Percentiles rank a stretch among this genome's conserved stretches.
Conservation (phyloP, 2,797 vertebrate species). For the Fistularia commersonii region DNA sequence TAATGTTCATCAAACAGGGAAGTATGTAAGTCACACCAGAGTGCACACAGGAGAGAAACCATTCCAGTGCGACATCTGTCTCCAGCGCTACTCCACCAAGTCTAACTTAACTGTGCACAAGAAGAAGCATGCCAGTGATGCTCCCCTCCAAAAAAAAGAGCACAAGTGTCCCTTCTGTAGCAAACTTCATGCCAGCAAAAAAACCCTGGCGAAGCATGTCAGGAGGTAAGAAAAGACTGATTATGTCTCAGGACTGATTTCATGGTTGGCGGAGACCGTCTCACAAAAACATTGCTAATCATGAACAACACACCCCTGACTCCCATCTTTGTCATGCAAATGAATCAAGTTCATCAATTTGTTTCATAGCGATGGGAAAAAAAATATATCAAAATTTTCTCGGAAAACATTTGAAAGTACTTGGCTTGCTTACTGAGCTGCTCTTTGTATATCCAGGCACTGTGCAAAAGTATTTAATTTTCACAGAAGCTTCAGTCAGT, state of each 20-base stretch:
- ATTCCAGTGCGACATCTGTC: constrained; percentile 96
- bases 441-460: not conserved
- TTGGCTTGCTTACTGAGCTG: not conserved
- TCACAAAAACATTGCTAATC: too few species aligned
- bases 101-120: constrained; percentile 97
- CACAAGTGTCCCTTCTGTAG: constrained; percentile 94
- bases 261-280: too few species aligned
- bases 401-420: too few species aligned
- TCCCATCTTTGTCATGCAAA: too few species aligned
- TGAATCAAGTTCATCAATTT: too few species aligned
- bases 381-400: too few species aligned
- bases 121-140: constrained; percentile 86
- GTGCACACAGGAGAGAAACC: constrained; percentile 98
- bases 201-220: constrained; percentile 92
- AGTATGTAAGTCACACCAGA: constrained; percentile 94
- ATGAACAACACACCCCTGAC: too few species aligned
- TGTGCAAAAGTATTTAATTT: too few species aligned
- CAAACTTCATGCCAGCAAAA: constrained; percentile 96
- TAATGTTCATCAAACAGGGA: constrained; percentile 72
- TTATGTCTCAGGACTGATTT: too few species aligned
- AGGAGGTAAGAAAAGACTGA: constrained; percentile 76
- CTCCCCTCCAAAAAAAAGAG: constrained; percentile 89
- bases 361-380: too few species aligned
- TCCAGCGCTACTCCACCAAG: constrained; percentile 96
- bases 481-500: too few species aligned